Evolutionary conservation across 2,113 vertebrate species (phyloP), one percentile per base, ranked within the genome.

Genomic region (Serilophus lunatus): DNA sequence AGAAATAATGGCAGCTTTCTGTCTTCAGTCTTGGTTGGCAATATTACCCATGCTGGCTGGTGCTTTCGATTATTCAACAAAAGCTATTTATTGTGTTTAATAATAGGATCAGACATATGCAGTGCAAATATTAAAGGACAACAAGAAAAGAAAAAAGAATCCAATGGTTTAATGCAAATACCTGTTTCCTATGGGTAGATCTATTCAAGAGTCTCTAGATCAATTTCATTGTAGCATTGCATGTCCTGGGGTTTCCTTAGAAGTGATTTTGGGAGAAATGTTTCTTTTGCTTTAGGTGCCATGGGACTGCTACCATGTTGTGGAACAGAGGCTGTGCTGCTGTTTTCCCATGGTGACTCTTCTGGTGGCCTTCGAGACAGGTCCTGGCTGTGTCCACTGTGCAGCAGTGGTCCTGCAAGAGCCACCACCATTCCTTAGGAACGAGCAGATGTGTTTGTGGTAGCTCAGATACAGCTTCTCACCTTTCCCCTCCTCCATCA

Each of bases 1-100:
- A 93, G 83, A 92, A 97, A 92, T 91, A 94, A 64, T 1, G 11
- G 44, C 60, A 92, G 68, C n/a, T 64, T 24, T 74, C 76, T 75
- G 35, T 74, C 76, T 90, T 82, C 57, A 31, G 42, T 78, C 70
- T 63, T 92, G 44, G 13, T 33, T 83, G 68, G 60, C 71, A 75
- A 1, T 66, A 60, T 71, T 75, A 63, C 20, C 33, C 13, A 15
- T 3, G 5, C 63, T 63, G 79, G 49, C 60, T 83, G 50, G 38
- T 86, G 35, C n/a, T 82, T 82, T 80, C 63, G 44, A 53, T 81
- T 74, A 68, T 56, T 83, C 60, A 90, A 3, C 28, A 51, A 78
- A 35, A 13, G 13, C 59, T 87, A 14, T 49, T 94, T 83, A 61
- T 69, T 77, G 45, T 86, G 50, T 69, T 94, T 88, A 88, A 57